phyloP scores from a whole-genome alignment of 2,113 vertebrate genomes.

The Lepus europaeus region DNA sequence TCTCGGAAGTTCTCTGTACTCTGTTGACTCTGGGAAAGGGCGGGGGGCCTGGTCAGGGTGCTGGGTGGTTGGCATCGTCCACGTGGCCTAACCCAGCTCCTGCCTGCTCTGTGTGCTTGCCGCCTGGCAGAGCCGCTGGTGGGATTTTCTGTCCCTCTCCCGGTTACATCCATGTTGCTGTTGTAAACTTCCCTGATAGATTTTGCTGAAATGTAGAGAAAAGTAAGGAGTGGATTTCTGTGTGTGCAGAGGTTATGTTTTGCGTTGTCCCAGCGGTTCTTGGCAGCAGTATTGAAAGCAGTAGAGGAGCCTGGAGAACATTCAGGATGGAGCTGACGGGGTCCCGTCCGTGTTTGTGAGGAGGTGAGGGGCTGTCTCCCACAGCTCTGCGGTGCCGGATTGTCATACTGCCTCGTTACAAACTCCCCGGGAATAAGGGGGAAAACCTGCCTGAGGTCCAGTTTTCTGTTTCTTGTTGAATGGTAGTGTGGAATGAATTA shows the following conservation, averaged over 20 bases:
- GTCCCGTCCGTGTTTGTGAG: slow-evolving; percentile 80
- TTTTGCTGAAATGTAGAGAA: not conserved
- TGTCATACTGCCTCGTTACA: slow-evolving; percentile 78
- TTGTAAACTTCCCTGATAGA: not conserved
- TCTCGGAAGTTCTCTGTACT: not conserved
- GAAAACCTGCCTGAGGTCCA: not conserved
- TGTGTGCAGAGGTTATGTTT: slow-evolving; percentile 77
- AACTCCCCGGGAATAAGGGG: slow-evolving; percentile 10
- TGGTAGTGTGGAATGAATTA: not conserved
- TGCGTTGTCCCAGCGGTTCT: slow-evolving; percentile 61
- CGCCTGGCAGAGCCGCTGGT: fast-evolving
- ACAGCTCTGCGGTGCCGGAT: slow-evolving; percentile 79
- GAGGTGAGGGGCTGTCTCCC: slow-evolving; percentile 76
- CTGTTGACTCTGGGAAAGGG: not conserved
- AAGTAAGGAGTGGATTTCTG: slow-evolving; percentile 71
- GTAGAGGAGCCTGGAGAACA: slow-evolving; percentile 79
- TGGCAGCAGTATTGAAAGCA: slow-evolving; percentile 82
- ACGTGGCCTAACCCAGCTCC: not conserved
- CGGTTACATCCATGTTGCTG: not conserved
- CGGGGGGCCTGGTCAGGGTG: not conserved
- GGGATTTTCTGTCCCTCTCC: not conserved
- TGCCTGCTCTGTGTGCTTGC: not conserved
- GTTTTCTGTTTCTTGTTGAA: slow-evolving; percentile 29
- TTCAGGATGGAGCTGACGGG: slow-evolving; percentile 86
- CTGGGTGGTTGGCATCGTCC: not conserved